These are phyloP conservation scores for Drosophila watanabei DNA, from an alignment of 1,140 invertebrate genomes.

Conservation along the genomic window DNA sequence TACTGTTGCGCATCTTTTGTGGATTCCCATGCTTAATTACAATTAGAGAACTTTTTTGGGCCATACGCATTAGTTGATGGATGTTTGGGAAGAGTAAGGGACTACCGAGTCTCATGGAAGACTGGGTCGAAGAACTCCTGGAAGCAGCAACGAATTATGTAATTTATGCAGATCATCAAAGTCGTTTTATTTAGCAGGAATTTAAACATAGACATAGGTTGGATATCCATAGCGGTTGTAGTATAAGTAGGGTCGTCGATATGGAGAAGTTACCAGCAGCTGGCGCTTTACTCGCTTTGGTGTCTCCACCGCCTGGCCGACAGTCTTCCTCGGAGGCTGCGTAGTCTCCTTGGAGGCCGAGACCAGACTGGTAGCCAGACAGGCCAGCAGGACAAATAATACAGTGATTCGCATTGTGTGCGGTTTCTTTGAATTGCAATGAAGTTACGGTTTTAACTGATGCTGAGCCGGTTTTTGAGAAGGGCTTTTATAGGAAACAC, in stretches of 20 bases:
- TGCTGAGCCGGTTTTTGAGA: not conserved
- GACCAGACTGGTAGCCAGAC: constrained; percentile 19
- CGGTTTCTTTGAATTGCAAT: not conserved
- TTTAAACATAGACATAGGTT: not conserved
- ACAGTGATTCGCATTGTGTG: constrained; percentile 48
- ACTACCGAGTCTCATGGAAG: not conserved
- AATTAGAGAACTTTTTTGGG: constrained; percentile 67
- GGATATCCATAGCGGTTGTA: not conserved
- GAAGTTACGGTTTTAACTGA: constrained; percentile 49
- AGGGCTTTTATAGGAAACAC: constrained; percentile 32
- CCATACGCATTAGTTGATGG: constrained; percentile 48
- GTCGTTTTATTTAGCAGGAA: not conserved
- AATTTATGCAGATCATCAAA: not conserved
- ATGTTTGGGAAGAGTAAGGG: constrained; percentile 49
- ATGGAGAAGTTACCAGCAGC: not conserved
- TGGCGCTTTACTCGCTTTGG: constrained; percentile 51
- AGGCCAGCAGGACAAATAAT: constrained; percentile 38
- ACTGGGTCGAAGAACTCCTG: not conserved
- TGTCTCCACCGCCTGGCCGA: constrained; percentile 5
- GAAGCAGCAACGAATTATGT: not conserved
- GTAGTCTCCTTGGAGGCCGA: not conserved
- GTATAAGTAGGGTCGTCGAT: too few species aligned
- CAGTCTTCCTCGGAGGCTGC: constrained; percentile 11
- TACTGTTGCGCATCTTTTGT: constrained; percentile 20
- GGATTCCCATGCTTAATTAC: constrained; percentile 79